Base-by-base conservation (phyloP, 2,888 invertebrate genomes). In the Eilema sororculum region DNA sequence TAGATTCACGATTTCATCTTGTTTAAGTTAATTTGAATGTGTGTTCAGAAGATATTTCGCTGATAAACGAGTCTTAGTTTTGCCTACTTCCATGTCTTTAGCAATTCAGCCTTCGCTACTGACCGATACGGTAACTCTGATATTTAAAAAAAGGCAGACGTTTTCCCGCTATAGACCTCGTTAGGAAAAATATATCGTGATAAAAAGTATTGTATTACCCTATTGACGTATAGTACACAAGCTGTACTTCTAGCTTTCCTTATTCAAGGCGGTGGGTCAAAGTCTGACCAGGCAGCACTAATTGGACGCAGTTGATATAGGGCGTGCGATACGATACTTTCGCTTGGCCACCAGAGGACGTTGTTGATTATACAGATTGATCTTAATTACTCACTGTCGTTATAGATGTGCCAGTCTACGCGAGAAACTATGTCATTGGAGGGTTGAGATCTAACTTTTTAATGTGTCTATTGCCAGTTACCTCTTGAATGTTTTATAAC, bases 321-420 rank as follows among this genome's bases (percentile, higher is more conserved):
- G 22, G 37, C 25, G 62, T 58, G 22, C 64, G 37, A 64, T 22
- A 37, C 33, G 81, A 81, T 79, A 81, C 56, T 30, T 75, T 81
- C 79, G 16, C 62, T 22, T 37, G 52, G 62, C 57, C 46, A 46
- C 64, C 77, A 70, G 69, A 65, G 71, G 61, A 62, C 59, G 12
- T 79, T 72, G 71, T 74, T 81, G 68, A 76, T 81, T 72, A 71
- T 60, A 72, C 77, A 72, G 66, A 81, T 79, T 79, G 69, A 68
- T 78, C 79, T 76, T 76, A 71, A 78, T 81, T 78, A 59, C 41
- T 33, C 52, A 64, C n/a, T 63, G 46, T n/a, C 56, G 20, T 28
- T 13, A 1, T 52, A 28, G 64, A 52, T 52, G 52, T 46, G 52
- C 52, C 52, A 52, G 52, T 52, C 52, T 52, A n/a, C 46, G 5